phyloP scores from a whole-genome alignment of 2,888 invertebrate species.

The Ichneumoninae sp. region DNA sequence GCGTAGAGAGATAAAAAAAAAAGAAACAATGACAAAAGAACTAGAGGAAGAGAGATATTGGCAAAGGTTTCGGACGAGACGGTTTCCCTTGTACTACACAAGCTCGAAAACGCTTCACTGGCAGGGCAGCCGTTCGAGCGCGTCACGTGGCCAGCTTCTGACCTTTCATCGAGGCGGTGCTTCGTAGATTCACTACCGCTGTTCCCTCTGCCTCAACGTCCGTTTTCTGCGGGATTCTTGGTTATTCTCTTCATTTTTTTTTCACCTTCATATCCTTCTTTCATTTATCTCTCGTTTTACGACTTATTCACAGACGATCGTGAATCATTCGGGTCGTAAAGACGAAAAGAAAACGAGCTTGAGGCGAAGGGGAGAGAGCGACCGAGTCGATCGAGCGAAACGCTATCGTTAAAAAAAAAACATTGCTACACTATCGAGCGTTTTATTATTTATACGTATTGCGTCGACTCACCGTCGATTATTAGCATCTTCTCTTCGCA shows the following conservation, averaged over 20 bases:
- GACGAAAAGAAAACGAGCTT: conserved; percentile 19
- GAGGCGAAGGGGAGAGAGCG: not conserved
- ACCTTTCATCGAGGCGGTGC: conserved; percentile 33
- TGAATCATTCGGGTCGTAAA: conserved; percentile 46
- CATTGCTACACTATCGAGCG: not conserved
- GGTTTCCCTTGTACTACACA: not conserved
- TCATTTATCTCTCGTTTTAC: conserved; percentile 11
- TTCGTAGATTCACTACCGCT: conserved; percentile 41
- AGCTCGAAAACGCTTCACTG: not conserved
- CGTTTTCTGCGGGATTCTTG: not conserved
- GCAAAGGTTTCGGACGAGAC: not conserved
- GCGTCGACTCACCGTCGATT: conserved; percentile 80
- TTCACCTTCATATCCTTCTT: conserved; percentile 10
- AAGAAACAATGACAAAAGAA: not conserved
- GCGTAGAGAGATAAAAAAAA: not conserved
- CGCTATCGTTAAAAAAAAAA: not conserved
- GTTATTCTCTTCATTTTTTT: not conserved
- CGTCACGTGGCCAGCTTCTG: conserved; percentile 24
- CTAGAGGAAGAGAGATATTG: not conserved
- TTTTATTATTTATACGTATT: conserved; percentile 3
- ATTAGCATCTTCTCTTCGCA: conserved; percentile 84
- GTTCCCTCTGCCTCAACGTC: not conserved
- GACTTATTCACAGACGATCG: conserved; percentile 27
- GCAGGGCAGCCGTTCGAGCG: not conserved
- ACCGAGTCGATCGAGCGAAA: not conserved